These are phyloP conservation scores for Panthera uncia DNA, from an alignment of 2,113 vertebrate genomes.

Conservation along the genomic window DNA sequence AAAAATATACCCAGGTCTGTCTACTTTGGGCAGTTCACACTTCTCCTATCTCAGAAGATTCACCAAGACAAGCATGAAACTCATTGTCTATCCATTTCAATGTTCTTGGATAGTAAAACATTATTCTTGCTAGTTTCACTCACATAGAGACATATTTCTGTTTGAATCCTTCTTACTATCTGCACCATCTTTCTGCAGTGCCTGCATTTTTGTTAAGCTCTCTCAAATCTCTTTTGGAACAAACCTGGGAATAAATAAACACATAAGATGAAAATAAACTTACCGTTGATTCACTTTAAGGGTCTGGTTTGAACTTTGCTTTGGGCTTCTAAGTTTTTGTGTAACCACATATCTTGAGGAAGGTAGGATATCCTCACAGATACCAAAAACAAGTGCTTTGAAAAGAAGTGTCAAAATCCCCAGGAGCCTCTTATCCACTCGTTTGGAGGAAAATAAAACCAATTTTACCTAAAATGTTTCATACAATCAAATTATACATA, in stretches of 20 bases:
- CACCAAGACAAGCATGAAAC: neutral
- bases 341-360: neutral
- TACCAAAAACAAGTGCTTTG: constrained; percentile 33
- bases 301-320: constrained; percentile 14
- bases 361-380: neutral
- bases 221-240: neutral
- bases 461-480: neutral
- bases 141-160: neutral
- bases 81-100: neutral
- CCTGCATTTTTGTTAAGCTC: neutral
- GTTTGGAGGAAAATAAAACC: constrained; percentile 7
- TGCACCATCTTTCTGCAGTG: neutral
- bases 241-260: constrained; percentile 9
- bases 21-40: neutral
- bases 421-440: neutral
- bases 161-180: neutral
- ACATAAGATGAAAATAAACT: neutral
- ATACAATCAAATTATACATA: neutral
- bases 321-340: neutral
- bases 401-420: neutral
- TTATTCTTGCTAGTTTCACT: neutral
- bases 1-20: neutral
- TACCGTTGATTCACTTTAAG: neutral
- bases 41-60: neutral
- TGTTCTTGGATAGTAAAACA: neutral